Conservation (phyloP, 2,797 vertebrate genomes). For the Crax fasciolata region DNA sequence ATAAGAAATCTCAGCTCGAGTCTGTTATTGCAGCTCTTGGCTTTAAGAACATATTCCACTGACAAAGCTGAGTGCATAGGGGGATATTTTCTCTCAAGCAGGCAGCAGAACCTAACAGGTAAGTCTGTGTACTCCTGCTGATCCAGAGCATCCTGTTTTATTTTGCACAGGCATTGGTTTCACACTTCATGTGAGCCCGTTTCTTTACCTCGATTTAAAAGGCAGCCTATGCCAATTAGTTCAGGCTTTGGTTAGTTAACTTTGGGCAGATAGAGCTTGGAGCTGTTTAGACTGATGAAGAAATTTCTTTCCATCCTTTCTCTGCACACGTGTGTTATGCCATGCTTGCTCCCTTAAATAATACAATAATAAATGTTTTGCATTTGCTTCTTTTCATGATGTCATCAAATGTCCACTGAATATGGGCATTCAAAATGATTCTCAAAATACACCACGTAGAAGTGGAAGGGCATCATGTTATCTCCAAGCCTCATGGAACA, state of each 20-base stretch:
- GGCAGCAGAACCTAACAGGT: background rate
- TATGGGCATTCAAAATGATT: background rate
- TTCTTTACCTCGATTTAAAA: fast-evolving
- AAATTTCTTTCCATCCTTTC: background rate
- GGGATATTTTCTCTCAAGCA: background rate
- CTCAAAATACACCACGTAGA: background rate
- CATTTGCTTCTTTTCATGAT: background rate
- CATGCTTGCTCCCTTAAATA: background rate
- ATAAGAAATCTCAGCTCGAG: background rate
- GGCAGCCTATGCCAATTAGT: background rate
- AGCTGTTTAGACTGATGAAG: background rate
- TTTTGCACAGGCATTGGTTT: background rate
- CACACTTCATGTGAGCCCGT: fast-evolving
- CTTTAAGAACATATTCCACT: fast-evolving
- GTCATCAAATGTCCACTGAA: background rate
- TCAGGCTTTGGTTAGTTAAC: background rate
- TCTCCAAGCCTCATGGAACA: background rate
- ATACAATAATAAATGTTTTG: background rate
- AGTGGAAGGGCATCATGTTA: background rate
- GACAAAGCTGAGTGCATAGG: background rate
- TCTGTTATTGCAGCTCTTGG: background rate
- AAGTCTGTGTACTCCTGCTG: background rate
- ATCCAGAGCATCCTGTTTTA: background rate
- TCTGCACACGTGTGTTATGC: background rate
- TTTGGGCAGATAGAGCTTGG: background rate